Base-by-base conservation (phyloP, 2,888 invertebrate species). In the Dioctria rufipes region DNA sequence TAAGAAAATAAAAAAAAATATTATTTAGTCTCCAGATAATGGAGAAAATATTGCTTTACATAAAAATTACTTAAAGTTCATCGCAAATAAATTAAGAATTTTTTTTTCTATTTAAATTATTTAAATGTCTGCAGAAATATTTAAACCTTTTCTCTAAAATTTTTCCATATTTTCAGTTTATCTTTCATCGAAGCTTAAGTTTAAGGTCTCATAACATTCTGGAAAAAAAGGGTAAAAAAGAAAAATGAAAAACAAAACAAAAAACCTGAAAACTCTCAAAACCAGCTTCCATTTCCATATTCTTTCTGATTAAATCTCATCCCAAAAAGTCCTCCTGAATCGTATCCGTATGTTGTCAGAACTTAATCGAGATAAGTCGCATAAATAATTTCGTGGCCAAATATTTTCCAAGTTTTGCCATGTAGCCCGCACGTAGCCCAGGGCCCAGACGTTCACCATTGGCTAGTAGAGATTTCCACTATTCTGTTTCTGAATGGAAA, bases 371-470 rank as follows among this genome's bases (percentile, higher is more conserved):
- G 65, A 65, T 65, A 65, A 65, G 39, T 39, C 65, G 42, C 11
- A 65, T 65, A 65, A 65, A 65, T 65, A 65, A 65, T 65, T 65
- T 65, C 39, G 40, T 39, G 42, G 65, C 65, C 40, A 65, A 37
- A 65, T 65, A 25, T 65, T 39, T 65, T 40, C 11, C 5, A 39
- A 11, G 25, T 25, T 65, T 65, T 39, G 5, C 42, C 6, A 65
- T 11, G n/a, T 65, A 13, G 25, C 25, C 25, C 25, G 25, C 25
- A 25, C 37, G 6, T 61, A 65, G 42, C n/a, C 40, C 39, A 9
- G 11, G 37, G 25, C 13, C 65, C 65, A 65, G 65, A 67, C 67
- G 13, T 43, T 42, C 40, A 5, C 13, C 40, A 40, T 42, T 37
- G 66, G 43, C 40, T 25, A 25, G 25, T 25, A 25, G 25, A 25